phyloP scores from a whole-genome alignment of 2,113 vertebrate species.

The Mesitornis unicolor region DNA sequence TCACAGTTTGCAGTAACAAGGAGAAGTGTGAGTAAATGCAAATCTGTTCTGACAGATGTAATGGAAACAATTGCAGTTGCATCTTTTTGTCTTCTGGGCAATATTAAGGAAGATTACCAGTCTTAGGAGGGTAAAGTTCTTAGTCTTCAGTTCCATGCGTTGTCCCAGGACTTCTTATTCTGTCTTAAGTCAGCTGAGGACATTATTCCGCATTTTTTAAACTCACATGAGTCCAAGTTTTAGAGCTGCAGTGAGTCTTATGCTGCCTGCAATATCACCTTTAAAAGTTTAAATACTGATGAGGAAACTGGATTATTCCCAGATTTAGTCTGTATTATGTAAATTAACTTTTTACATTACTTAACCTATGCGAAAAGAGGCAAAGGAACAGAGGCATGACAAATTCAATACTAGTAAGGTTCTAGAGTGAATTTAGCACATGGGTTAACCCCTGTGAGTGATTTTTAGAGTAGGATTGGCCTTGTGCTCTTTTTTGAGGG shows the following conservation, averaged over 20 bases:
- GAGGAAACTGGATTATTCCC: not conserved
- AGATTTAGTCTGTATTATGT: not conserved
- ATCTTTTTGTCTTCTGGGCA: not conserved
- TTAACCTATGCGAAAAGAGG: not conserved
- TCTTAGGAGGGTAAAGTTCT: not conserved
- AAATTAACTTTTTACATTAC: not conserved
- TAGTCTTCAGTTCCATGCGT: not conserved
- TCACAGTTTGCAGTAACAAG: not conserved
- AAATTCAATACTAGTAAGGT: not conserved
- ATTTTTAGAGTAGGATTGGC: not conserved
- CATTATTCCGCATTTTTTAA: not conserved
- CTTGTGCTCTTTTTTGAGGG: rapidly evolving
- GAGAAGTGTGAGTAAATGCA: not conserved
- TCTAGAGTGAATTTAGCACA: not conserved
- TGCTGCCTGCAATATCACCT: not conserved
- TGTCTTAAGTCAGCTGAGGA: not conserved
- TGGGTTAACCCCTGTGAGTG: not conserved
- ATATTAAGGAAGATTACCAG: not conserved
- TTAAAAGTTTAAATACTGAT: not conserved
- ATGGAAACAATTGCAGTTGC: not conserved
- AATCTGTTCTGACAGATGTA: not conserved
- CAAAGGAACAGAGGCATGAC: not conserved
- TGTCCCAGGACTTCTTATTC: not conserved
- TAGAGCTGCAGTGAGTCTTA: not conserved
- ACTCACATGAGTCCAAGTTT: not conserved